These are phyloP conservation scores for Polyommatus iphigenia DNA, from an alignment of 2,888 invertebrate genomes.

Conservation along the genomic window DNA sequence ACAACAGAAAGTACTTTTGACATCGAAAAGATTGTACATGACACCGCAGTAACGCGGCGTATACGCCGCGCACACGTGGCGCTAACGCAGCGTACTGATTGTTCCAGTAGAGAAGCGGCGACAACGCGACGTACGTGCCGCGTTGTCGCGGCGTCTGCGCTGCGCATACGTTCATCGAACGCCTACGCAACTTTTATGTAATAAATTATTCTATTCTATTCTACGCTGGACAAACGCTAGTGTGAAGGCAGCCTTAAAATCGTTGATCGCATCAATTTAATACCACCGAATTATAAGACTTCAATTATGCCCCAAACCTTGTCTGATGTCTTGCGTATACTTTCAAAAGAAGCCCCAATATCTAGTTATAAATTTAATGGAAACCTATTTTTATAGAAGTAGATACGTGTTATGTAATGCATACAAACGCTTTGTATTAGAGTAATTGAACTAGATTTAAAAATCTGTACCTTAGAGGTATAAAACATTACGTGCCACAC, in stretches of 20 bases:
- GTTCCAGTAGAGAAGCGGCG: too few species aligned
- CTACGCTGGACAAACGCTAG: too few species aligned
- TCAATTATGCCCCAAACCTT: background rate
- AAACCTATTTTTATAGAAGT: background rate
- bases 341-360: background rate
- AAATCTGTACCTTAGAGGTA: background rate
- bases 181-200: too few species aligned
- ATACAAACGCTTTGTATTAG: background rate
- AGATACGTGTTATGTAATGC: background rate
- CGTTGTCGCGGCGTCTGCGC: too few species aligned
- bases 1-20: too few species aligned
- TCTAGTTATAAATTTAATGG: background rate
- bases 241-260: background rate
- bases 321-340: background rate
- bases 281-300: slow-evolving; percentile 6
- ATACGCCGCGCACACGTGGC: too few species aligned
- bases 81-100: too few species aligned
- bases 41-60: too few species aligned
- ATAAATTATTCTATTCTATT: too few species aligned
- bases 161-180: too few species aligned
- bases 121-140: too few species aligned
- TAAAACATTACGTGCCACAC: background rate
- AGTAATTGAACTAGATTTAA: background rate
- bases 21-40: too few species aligned
- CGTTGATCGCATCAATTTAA: background rate